Evolutionary conservation across 2,888 invertebrate genomes (phyloP).

Genomic region (Drosophila differens): DNA sequence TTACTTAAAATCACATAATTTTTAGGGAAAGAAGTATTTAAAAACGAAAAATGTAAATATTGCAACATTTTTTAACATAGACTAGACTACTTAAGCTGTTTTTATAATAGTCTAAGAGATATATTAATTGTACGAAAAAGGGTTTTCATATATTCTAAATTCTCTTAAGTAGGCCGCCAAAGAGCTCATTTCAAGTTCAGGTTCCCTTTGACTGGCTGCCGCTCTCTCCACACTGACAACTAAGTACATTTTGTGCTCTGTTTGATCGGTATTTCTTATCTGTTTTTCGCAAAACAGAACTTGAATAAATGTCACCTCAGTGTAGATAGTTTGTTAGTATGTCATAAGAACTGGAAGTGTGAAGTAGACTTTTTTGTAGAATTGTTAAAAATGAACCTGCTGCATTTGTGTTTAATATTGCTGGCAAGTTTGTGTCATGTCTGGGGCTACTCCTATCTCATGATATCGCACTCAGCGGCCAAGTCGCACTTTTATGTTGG

Average conservation of each 20-base stretch:
- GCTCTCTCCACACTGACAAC: background rate
- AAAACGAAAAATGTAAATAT: background rate
- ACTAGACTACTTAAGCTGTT: too few relatives aligned
- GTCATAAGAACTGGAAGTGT: background rate
- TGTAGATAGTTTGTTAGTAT: background rate
- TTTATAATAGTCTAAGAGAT: background rate
- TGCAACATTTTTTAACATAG: too few relatives aligned
- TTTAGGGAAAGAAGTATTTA: background rate
- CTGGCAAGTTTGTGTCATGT: slow-evolving; percentile 35
- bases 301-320: background rate
- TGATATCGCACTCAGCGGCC: slow-evolving; percentile 60
- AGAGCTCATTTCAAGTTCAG: background rate
- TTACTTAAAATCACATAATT: background rate
- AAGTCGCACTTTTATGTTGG: slow-evolving; percentile 79
- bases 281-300: background rate
- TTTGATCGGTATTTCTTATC: background rate
- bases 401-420: slow-evolving; percentile 2
- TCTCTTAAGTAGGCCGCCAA: background rate
- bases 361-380: background rate
- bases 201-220: background rate
- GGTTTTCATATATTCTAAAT: background rate
- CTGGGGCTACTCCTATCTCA: slow-evolving; percentile 65
- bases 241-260: background rate
- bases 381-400: slow-evolving; percentile 11
- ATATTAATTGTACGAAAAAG: too few relatives aligned